These are phyloP conservation scores for Leucophora obtusa DNA, from an alignment of 2,888 invertebrate genomes.

Conservation along the genomic window DNA sequence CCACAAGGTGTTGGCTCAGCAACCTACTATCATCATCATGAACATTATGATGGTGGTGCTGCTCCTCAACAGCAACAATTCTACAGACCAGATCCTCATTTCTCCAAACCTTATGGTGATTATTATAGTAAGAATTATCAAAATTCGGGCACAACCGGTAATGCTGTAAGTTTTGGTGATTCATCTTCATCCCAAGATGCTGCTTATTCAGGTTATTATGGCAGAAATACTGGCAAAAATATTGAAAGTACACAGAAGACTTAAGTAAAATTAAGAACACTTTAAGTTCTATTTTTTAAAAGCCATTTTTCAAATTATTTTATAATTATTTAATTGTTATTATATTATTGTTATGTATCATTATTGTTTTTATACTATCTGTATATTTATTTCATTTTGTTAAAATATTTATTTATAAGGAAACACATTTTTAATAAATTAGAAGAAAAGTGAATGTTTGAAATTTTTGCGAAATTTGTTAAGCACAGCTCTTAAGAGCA, in stretches of 20 bases:
- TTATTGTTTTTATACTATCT: constrained; percentile 22
- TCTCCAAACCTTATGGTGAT: constrained; percentile 76
- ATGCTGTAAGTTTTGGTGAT: constrained; percentile 83
- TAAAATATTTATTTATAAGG: constrained; percentile 41
- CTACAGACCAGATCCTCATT: constrained; percentile 74
- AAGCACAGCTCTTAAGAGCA: no score
- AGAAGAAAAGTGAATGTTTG: no score
- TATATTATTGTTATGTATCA: constrained; percentile 20
- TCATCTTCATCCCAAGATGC: constrained; percentile 79
- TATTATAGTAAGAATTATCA: constrained; percentile 79
- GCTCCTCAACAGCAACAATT: constrained; percentile 65
- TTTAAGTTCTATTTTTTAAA: background rate
- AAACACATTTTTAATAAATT: constrained; percentile 2
- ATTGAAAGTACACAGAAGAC: constrained; percentile 71
- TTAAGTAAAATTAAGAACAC: constrained; percentile 55
- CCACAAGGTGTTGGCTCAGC: constrained; percentile 87
- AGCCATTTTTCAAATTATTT: constrained; percentile 49
- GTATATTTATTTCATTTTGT: constrained; percentile 52
- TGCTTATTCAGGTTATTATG: constrained; percentile 87
- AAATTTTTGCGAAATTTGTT: no score
- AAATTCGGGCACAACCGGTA: constrained; percentile 67
- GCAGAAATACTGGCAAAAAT: constrained; percentile 80
- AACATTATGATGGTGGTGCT: constrained; percentile 73
- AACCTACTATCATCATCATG: constrained; percentile 80
- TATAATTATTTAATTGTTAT: constrained; percentile 50